Percentiles rank a stretch among this genome's conserved stretches.
Conservation (phyloP, 2,113 vertebrate species). For the Cyanoramphus novaezelandiae region DNA sequence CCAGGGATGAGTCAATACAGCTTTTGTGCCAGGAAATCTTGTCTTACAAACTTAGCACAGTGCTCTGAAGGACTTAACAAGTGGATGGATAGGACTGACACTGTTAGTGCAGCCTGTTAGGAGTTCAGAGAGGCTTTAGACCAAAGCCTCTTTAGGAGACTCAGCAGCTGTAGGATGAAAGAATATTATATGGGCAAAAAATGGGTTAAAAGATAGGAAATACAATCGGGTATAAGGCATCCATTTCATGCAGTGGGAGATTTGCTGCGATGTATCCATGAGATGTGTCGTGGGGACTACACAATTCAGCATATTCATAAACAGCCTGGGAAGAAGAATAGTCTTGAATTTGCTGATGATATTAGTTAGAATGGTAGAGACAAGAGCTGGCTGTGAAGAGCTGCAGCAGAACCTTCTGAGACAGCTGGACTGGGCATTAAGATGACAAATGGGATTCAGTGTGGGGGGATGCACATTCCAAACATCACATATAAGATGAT, state of each 20-base stretch:
- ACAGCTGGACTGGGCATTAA: neutral
- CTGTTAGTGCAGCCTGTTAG: neutral
- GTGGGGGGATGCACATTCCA: neutral
- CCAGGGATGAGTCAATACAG: neutral
- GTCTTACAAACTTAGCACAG: neutral
- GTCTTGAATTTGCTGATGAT: neutral
- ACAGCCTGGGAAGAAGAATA: neutral
- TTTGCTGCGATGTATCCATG: neutral
- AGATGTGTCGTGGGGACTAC: neutral
- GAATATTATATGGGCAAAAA: neutral
- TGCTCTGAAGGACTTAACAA: neutral
- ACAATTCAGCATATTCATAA: neutral
- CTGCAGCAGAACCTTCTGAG: slow-evolving; percentile 14
- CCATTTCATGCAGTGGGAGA: neutral
- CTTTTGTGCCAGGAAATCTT: neutral
- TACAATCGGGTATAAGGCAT: neutral
- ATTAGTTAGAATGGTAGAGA: neutral
- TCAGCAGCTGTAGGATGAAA: neutral
- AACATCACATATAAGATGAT: slow-evolving; percentile 40
- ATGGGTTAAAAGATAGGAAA: neutral
- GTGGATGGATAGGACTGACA: neutral
- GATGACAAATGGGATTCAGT: slow-evolving; percentile 2
- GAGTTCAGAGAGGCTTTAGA: neutral
- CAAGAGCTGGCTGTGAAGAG: slow-evolving; percentile 20
- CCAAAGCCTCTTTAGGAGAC: neutral